Conservation (phyloP, 2,113 vertebrate species). For the Elephantulus edwardii region DNA sequence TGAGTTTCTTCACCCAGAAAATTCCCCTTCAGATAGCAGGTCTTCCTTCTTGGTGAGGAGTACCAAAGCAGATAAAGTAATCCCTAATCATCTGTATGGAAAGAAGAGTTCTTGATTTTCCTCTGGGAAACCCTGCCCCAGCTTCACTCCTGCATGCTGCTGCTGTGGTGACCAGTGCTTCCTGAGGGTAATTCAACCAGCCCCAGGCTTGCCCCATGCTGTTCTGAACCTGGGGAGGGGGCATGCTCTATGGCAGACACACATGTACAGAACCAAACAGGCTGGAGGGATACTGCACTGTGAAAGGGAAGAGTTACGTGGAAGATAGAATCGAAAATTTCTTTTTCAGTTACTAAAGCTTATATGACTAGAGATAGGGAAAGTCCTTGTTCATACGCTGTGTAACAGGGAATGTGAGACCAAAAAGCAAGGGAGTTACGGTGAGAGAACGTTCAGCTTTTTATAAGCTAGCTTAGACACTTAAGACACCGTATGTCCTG, state of each 20-base stretch:
- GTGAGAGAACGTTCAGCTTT: neutral
- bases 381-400: neutral
- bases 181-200: neutral
- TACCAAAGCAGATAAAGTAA: neutral
- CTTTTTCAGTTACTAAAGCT: neutral
- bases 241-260: neutral
- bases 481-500: neutral
- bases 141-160: neutral
- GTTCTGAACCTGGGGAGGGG: neutral
- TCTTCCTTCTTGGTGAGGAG: neutral
- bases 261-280: neutral
- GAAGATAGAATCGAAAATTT: too few relatives aligned
- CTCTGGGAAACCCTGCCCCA: neutral
- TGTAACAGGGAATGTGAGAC: neutral
- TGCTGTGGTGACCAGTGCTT: neutral
- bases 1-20: constrained; percentile 47
- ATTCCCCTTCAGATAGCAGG: constrained; percentile 7
- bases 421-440: neutral
- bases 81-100: neutral
- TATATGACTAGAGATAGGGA: neutral
- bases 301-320: neutral
- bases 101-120: neutral
- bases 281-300: neutral
- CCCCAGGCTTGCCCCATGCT: neutral
- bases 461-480: neutral